These are phyloP conservation scores for Drosophila lacteicornis DNA, from an alignment of 1,140 invertebrate genomes.

Conservation along the genomic window DNA sequence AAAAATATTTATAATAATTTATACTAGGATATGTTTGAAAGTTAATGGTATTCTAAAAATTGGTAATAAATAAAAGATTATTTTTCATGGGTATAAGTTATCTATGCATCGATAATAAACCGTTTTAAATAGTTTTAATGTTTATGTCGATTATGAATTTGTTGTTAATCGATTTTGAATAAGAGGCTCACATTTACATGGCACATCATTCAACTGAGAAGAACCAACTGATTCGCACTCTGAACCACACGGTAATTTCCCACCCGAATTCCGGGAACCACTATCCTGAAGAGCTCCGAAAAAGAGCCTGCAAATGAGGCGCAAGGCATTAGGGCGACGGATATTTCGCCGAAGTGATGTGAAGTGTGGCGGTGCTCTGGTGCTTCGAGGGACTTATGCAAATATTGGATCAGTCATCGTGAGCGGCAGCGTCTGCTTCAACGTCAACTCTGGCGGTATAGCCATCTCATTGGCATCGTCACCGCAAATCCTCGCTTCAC, in stretches of 20 bases:
- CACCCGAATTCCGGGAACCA: not conserved
- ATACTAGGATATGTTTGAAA: no score
- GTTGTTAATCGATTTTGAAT: not conserved
- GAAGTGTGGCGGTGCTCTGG: constrained; percentile 52
- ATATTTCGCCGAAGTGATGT: constrained; percentile 51
- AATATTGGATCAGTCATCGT: constrained; percentile 71
- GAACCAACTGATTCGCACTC: not conserved
- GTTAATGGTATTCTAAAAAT: no score
- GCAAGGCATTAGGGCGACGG: constrained; percentile 51
- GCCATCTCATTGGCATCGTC: constrained; percentile 66
- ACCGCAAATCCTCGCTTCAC: constrained; percentile 66
- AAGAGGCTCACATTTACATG: not conserved
- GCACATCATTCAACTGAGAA: not conserved
- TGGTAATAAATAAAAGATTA: no score
- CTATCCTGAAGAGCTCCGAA: not conserved
- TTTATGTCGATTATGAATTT: not conserved
- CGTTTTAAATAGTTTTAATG: not conserved
- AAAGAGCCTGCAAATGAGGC: constrained; percentile 33
- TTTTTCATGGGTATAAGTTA: no score
- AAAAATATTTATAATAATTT: no score
- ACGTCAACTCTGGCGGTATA: constrained; percentile 34
- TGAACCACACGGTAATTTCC: not conserved
- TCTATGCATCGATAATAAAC: no score
- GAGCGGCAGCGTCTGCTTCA: constrained; percentile 23
- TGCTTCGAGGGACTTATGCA: constrained; percentile 76